Evolutionary conservation across 2,888 invertebrate species (phyloP).

Genomic region (Galerucella pusilla): DNA sequence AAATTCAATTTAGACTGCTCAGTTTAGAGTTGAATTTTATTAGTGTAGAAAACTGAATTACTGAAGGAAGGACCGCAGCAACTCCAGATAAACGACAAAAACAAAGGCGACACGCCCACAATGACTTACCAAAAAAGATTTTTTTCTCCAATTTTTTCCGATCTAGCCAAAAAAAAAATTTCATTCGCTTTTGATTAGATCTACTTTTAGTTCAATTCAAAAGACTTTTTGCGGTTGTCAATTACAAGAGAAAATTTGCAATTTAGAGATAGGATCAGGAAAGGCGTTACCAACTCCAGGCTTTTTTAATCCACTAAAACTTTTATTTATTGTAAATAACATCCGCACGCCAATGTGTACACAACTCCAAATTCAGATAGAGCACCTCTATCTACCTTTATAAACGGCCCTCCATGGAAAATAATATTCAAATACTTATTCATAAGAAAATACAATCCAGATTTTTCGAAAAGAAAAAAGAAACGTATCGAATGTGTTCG

Average conservation of each 20-base stretch:
- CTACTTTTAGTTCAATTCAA: slow-evolving; percentile 31
- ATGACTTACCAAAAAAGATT: slow-evolving; percentile 48
- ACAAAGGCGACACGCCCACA: slow-evolving; percentile 40
- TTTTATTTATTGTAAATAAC: neutral
- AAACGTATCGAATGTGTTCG: slow-evolving; percentile 34
- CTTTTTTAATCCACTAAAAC: too few relatives aligned
- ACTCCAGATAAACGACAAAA: slow-evolving; percentile 43
- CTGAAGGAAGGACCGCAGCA: too few relatives aligned
- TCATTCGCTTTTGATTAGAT: slow-evolving; percentile 49
- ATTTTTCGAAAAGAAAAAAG: slow-evolving; percentile 42
- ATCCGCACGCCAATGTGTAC: neutral
- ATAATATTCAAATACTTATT: slow-evolving; percentile 57
- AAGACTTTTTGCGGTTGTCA: neutral
- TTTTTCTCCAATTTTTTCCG: slow-evolving; percentile 52
- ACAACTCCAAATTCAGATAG: neutral
- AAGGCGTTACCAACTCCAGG: too few relatives aligned
- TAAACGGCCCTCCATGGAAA: slow-evolving; percentile 24
- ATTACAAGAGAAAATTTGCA: neutral
- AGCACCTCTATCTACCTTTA: neutral
- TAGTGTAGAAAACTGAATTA: slow-evolving; percentile 10
- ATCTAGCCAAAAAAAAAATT: slow-evolving; percentile 16
- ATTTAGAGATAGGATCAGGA: neutral
- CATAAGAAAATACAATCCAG: slow-evolving; percentile 55
- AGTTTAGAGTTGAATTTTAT: neutral
- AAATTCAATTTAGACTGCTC: neutral